Base-by-base conservation (phyloP, 2,113 vertebrate genomes). In the Azemiops feae region DNA sequence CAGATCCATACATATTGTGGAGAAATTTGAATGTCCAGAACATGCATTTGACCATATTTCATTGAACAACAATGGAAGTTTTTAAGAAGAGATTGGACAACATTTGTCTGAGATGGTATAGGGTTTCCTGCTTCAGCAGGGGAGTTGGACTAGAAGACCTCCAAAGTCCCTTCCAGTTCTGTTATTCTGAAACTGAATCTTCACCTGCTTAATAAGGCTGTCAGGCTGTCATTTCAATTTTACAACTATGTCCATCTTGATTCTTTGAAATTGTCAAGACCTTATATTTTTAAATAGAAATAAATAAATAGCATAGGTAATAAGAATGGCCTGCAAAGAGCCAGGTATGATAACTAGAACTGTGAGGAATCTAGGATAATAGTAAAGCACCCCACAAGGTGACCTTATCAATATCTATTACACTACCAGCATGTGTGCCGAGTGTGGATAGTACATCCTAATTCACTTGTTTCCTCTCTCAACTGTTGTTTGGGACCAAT, bases 381-480 rank as follows among this genome's bases (percentile, higher is more conserved):
- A 92, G 94, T 55, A 96, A 96, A 96, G 91, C 90, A 8, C 93
- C 90, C 58, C 89, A 93, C 91, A 96, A 43, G 39, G 89, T 74
- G 89, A 45, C 45, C 39, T 39, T 93, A 95, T 96, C 94, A 96
- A 92, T 96, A 95, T 92, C 95, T 60, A 94, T 96, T 96, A 92
- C 25, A 54, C 89, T 93, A 92, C 39, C 81, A 87, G 64, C 93
- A 85, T 94, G 47, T 53, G 0, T 87, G n/a, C 87, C 86, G 85
- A 90, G 39, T 94, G 87, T 12, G 57, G 85, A 95, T 89, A 3
- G 20, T 89, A 93, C 58, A 52, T 60, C 86, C 88, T 39, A 1
- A 10, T 92, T 95, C 88, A 45, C 92, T 96, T 86, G 87, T 93
- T 96, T 97, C 89, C 52, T 93, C 95, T 95, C 89, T 95, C 81